Evolutionary conservation across 2,113 vertebrate species (phyloP).

Genomic region (Labrus mixtus): DNA sequence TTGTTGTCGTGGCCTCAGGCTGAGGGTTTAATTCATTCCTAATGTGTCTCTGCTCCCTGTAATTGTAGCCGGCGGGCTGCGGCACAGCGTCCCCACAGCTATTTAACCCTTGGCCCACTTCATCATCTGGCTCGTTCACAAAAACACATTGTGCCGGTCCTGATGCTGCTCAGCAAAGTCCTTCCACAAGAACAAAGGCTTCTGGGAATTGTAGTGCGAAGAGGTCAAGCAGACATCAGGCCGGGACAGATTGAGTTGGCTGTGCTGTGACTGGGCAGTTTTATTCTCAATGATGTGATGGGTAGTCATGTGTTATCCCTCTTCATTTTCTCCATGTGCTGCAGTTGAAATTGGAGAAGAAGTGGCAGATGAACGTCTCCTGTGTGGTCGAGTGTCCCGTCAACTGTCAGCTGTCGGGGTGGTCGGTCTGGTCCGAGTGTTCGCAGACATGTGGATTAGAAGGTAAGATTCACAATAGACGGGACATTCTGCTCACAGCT

Average conservation of each 20-base stretch:
- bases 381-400: slow-evolving; percentile 96
- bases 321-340: slow-evolving; percentile 15
- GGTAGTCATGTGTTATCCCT: background rate
- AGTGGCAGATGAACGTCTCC: slow-evolving; percentile 94
- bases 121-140: slow-evolving; percentile 62
- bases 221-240: slow-evolving; percentile 37
- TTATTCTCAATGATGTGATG: background rate
- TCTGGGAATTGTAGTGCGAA: slow-evolving; percentile 48
- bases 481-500: background rate
- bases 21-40: slow-evolving; percentile 58
- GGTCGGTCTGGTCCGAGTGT: slow-evolving; percentile 95
- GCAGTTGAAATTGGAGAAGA: slow-evolving; percentile 92
- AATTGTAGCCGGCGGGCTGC: slow-evolving; percentile 66
- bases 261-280: background rate
- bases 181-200: slow-evolving; percentile 44
- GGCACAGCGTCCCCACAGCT: slow-evolving; percentile 52
- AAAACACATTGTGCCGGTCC: slow-evolving; percentile 41
- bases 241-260: slow-evolving; percentile 15
- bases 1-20: slow-evolving; percentile 46
- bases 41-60: slow-evolving; percentile 50
- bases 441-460: slow-evolving; percentile 94
- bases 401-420: slow-evolving; percentile 97
- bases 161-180: slow-evolving; percentile 6
- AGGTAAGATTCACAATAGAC: slow-evolving; percentile 79
- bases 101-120: slow-evolving; percentile 69